Conservation (phyloP, 2,113 vertebrate species). For the Halcyon senegalensis region DNA sequence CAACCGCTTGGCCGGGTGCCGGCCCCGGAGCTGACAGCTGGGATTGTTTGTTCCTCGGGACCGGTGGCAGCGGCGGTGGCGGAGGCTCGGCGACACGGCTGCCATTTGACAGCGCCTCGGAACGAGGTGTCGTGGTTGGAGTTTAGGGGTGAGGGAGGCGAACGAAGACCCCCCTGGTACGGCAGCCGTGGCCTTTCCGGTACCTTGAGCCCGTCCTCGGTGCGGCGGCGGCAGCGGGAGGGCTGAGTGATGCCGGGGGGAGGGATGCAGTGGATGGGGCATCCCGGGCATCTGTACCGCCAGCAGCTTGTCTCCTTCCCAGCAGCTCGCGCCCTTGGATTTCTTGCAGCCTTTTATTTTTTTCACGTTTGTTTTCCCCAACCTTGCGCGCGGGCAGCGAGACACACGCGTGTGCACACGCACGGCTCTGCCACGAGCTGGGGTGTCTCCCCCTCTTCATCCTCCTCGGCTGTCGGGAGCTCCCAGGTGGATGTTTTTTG, state of each 20-base stretch:
- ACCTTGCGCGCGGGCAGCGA: neutral
- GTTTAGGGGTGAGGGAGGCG: neutral
- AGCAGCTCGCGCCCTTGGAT: neutral
- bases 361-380: neutral
- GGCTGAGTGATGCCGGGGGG: neutral
- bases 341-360: neutral
- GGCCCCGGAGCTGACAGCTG: constrained; percentile 31
- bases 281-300: neutral
- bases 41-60: constrained; percentile 20
- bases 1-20: neutral
- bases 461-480: neutral
- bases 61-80: neutral
- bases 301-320: neutral
- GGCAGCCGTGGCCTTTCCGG: neutral
- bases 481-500: neutral
- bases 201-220: neutral
- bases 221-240: no score
- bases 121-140: no score
- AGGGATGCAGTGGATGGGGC: neutral
- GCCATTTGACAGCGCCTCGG: neutral
- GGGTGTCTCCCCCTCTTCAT: neutral
- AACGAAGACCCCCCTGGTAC: no score
- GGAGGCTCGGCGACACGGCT: neutral
- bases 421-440: neutral
- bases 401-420: no score